Evolutionary conservation across 2,113 vertebrate genomes (phyloP).

Genomic region (Euleptes europaea): DNA sequence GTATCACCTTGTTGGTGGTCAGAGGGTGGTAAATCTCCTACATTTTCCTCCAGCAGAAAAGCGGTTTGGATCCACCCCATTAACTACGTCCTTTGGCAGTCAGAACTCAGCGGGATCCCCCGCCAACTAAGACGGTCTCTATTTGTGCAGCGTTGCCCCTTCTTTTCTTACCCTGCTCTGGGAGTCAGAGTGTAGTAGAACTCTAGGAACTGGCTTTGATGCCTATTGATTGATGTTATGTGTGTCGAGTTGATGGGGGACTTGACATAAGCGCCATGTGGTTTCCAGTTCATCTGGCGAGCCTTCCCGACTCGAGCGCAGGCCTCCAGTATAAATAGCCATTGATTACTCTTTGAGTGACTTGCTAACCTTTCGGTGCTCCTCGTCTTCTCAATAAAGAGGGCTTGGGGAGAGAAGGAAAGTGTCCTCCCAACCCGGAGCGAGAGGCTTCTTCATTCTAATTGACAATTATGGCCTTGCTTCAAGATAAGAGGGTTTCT

Average conservation of each 20-base stretch:
- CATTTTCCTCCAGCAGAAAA: too few species aligned
- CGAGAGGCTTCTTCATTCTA: conserved; percentile 37
- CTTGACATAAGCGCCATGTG: conserved; percentile 27
- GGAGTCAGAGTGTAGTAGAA: not conserved
- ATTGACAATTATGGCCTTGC: conserved; percentile 33
- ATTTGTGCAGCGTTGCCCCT: not conserved
- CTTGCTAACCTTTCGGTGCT: conserved; percentile 38
- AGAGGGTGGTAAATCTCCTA: too few species aligned
- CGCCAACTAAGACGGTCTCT: not conserved
- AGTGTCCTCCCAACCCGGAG: not conserved
- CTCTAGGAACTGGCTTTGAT: not conserved
- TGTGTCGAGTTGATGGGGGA: conserved; percentile 24
- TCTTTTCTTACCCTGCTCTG: not conserved
- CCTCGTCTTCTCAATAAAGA: conserved; percentile 45
- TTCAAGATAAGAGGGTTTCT: conserved; percentile 22
- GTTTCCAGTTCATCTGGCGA: conserved; percentile 17
- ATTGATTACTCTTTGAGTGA: conserved; percentile 40
- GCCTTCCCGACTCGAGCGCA: not conserved
- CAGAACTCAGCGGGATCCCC: too few species aligned
- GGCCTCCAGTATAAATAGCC: conserved; percentile 49
- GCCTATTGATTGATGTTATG: not conserved
- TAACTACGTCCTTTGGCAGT: too few species aligned
- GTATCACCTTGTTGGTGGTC: too few species aligned
- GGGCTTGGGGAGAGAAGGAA: conserved; percentile 8
- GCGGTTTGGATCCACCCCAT: too few species aligned